Evolutionary conservation across 2,113 vertebrate genomes (phyloP), one percentile per base, ranked within the genome.

Genomic region (Petroica traversi): DNA sequence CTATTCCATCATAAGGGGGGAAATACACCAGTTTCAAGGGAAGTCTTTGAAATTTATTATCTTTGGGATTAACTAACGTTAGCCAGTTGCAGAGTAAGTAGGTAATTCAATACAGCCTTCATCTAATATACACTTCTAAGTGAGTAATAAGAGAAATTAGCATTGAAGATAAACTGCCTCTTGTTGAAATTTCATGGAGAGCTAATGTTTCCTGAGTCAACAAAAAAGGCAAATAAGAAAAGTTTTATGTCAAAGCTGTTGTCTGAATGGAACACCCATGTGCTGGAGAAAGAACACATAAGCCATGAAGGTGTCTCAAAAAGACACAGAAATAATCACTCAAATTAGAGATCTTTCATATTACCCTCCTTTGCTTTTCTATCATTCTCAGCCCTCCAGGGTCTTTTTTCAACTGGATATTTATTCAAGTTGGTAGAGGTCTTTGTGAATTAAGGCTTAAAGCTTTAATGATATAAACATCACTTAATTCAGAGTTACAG

Each of bases 121-220:
- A 3, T 74, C 54, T 95, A 80, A 73, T 88, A 92, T 20, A n/a
- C 0, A 16, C 63, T 77, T 86, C 3, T 4, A 75, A 91, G 81
- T 59, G 33, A 93, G 76, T 89, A 88, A 58, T 92, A 73, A 84
- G 83, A 86, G 82, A 96, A 96, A 93, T 96, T 73, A 75, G 36
- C 71, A 43, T 49, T 0, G 1, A 86, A 95, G 92, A 95, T 94
- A 93, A 97, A 89, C 68, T 86, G 86, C 89, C 43, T 75, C 75
- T 59, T 91, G 82, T 57, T 95, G 75, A 97, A 85, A 94, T 93
- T 93, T 93, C 80, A 79, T 77, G 80, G 78, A 89, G 34, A 93
- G 68, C 17, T 89, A 76, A 73, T 86, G 63, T 95, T 93, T 82
- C 85, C 80, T 58, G 61, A 73, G 71, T 12, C 17, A 4, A 74